Evolutionary conservation across 1,140 invertebrate genomes (phyloP), one percentile per base, ranked within the genome.

Genomic region (Latrodectus geometricus): DNA sequence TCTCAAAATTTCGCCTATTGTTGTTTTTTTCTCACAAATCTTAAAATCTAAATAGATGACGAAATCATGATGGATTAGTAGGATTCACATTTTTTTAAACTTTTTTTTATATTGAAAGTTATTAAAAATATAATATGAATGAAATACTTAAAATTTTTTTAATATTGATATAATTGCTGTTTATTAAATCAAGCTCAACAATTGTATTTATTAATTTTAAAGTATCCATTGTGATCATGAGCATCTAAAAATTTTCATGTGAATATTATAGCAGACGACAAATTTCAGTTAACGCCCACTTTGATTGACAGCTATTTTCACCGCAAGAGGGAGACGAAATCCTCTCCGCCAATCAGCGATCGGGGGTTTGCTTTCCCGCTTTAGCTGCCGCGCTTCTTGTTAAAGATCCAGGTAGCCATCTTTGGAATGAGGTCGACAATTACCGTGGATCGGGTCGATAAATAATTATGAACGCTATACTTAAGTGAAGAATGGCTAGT

Each of bases 391-490:
- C 83, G 73, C 73, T 84, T 84, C 81, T 84, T 68, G 17, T 54
- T 86, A 9, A 35, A 78, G 83, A 86, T 72, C 83, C 73, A 8
- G 11, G 73, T 61, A 69, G 83, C 83, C 83, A 86, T 86, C 17
- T 86, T 86, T 86, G 83, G 83, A 86, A 78, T 86, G 50, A 14
- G 83, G 83, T 86, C 83, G 61, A 72, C 65, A 86, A 86, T 86
- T 86, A 84, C 73, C 20, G 11, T 75, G 81, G 81, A 84, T 68
- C 35, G 81, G 81, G 81, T 86, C 74, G 83, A 78, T 78, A 86
- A 86, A 69, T 86, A 78, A 52, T 21, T 9, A 21, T 35, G n/a
- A 35, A 11, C n/a, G 68, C 68, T 11, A 4, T 12, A 1, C 35
- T 61, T 48, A 73, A 72, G 20, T 76, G 17, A 48, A 54, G 12